phyloP scores from a whole-genome alignment of 2,113 vertebrate species.

The Leptocoma aspasia region DNA sequence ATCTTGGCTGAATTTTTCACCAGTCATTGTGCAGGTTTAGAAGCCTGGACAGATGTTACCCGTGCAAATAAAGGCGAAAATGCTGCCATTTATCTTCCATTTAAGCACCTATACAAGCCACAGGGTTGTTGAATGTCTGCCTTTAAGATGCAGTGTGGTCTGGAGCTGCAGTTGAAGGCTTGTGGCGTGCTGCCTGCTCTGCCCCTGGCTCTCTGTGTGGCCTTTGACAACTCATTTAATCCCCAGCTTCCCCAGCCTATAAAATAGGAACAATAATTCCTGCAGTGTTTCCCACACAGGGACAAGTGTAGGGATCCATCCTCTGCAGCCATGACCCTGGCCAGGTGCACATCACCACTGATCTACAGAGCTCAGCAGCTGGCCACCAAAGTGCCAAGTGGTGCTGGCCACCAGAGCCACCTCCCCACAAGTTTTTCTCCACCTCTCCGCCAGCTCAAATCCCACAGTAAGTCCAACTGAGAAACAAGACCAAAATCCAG shows the following conservation, averaged over 20 bases:
- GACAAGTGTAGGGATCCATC: neutral
- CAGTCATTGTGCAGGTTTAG: neutral
- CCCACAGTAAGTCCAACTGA: neutral
- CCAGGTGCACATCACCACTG: neutral
- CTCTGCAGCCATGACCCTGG: rapidly evolving
- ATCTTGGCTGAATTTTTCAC: neutral
- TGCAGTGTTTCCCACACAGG: neutral
- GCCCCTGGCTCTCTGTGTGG: conserved; percentile 8
- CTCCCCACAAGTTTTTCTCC: neutral
- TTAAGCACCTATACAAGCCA: neutral
- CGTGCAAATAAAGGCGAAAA: conserved; percentile 13
- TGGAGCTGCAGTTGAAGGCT: neutral
- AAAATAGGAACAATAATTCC: neutral
- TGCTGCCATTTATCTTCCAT: neutral
- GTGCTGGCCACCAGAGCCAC: neutral
- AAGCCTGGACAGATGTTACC: neutral
- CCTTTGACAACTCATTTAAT: conserved; percentile 34
- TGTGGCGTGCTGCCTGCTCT: neutral
- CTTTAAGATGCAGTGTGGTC: neutral
- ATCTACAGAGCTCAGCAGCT: rapidly evolving
- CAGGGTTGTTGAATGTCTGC: neutral
- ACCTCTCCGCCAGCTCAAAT: neutral
- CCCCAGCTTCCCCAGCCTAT: neutral
- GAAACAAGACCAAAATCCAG: neutral
- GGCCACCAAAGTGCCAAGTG: no score